These are phyloP conservation scores for Carassius gibelio DNA, from an alignment of 2,113 vertebrate genomes.

Conservation along the genomic window DNA sequence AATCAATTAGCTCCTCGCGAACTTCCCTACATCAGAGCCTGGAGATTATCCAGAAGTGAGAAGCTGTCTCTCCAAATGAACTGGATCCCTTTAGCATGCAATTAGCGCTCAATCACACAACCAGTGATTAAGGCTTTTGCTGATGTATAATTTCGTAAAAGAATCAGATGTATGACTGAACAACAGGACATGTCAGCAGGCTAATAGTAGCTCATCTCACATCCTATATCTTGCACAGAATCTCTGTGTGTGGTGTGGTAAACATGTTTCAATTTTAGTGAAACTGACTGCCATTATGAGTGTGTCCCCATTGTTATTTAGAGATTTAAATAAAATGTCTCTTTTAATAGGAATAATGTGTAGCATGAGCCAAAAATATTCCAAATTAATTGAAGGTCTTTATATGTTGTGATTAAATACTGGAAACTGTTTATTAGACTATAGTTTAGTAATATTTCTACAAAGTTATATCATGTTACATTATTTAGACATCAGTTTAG, in stretches of 20 bases:
- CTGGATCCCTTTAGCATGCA: constrained; percentile 32
- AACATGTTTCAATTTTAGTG: not conserved
- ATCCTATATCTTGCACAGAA: constrained; percentile 22
- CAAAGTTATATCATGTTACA: not conserved
- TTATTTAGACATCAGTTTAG: too few relatives aligned
- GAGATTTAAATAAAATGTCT: not conserved
- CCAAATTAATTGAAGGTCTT: not conserved
- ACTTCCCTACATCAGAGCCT: not conserved
- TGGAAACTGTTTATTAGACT: not conserved
- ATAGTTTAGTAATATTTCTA: too few relatives aligned
- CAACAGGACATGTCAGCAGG: not conserved
- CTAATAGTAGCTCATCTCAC: constrained; percentile 3
- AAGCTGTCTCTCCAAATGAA: constrained; percentile 13
- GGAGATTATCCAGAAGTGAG: constrained; percentile 1
- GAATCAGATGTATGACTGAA: not conserved
- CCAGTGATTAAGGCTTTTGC: constrained; percentile 1
- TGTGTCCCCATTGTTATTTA: not conserved
- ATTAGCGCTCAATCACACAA: constrained; percentile 21
- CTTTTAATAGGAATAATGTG: not conserved
- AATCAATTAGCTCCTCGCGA: constrained; percentile 26
- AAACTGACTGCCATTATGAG: not conserved
- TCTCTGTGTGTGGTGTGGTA: not conserved
- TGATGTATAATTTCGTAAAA: constrained; percentile 28
- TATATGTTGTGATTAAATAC: not conserved
- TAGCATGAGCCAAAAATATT: not conserved